Conservation (phyloP, 2,113 vertebrate genomes). For the Acrocephalus arundinaceus region DNA sequence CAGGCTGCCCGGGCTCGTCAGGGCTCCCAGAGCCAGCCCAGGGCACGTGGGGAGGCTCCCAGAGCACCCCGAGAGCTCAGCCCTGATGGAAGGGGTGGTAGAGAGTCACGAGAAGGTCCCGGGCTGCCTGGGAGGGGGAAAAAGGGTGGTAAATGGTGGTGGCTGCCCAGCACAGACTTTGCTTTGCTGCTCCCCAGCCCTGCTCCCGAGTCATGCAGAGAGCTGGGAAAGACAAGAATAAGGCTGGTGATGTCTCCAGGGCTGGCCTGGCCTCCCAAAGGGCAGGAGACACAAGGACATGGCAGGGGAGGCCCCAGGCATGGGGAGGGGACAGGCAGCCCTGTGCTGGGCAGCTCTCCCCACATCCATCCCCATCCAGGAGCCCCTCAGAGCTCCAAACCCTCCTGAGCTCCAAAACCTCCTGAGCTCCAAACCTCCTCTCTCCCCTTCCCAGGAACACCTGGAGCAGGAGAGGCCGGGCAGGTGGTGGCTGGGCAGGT, state of each 20-base stretch:
- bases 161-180: background rate
- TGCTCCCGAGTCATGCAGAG: fast-evolving
- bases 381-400: background rate
- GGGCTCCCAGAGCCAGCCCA: background rate
- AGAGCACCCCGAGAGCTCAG: fast-evolving
- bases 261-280: too few species aligned
- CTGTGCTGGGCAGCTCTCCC: too few species aligned
- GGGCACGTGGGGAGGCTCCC: background rate
- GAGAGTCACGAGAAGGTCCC: background rate
- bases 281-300: fast-evolving
- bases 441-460: fast-evolving
- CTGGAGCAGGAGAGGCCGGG: background rate
- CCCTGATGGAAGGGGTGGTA: fast-evolving
- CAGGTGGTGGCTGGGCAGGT: background rate
- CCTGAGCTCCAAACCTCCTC: fast-evolving
- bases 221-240: fast-evolving
- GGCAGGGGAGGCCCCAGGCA: fast-evolving
- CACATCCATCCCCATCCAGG: fast-evolving
- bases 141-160: background rate
- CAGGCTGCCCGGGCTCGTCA: background rate
- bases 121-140: background rate
- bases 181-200: background rate
- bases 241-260: background rate
- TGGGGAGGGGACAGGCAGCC: fast-evolving
- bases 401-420: background rate